Conservation (phyloP, 2,888 invertebrate species). For the Clistopyga incitator region DNA sequence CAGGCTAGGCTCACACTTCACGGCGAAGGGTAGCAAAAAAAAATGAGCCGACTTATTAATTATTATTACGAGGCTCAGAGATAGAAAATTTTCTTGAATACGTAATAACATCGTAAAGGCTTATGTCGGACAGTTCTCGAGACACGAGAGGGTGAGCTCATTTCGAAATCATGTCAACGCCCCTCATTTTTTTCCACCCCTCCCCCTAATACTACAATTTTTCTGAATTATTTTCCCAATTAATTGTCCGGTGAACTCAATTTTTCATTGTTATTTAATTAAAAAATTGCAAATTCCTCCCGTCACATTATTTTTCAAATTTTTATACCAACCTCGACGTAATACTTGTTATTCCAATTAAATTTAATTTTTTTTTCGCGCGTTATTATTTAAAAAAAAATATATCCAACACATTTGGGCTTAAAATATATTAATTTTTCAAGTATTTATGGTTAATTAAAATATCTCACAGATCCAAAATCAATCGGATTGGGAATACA, state of each 20-base stretch:
- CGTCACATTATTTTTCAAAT: no score
- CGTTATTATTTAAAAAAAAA: no score
- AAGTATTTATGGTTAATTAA: no score
- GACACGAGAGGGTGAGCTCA: constrained; percentile 28
- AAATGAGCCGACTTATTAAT: constrained; percentile 59
- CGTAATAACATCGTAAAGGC: constrained; percentile 56
- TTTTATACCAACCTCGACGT: no score
- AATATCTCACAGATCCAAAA: no score
- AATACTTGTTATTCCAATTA: no score
- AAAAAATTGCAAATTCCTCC: no score
- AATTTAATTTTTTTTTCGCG: no score
- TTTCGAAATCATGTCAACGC: constrained; percentile 57
- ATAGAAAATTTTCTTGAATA: constrained; percentile 55
- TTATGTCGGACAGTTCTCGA: constrained; percentile 19
- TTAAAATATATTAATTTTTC: no score
- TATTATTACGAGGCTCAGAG: constrained; percentile 61
- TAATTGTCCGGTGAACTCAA: background rate
- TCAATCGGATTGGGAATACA: no score
- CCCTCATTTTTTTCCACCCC: constrained; percentile 9
- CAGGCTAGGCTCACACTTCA: constrained; percentile 5
- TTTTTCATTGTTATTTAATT: constrained; percentile 4
- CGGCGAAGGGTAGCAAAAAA: constrained; percentile 33
- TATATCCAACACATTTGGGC: no score
- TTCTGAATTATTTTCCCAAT: background rate
- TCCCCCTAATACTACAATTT: background rate